phyloP scores from a whole-genome alignment of 1,140 invertebrate species.

The Polyergus mexicanus region DNA sequence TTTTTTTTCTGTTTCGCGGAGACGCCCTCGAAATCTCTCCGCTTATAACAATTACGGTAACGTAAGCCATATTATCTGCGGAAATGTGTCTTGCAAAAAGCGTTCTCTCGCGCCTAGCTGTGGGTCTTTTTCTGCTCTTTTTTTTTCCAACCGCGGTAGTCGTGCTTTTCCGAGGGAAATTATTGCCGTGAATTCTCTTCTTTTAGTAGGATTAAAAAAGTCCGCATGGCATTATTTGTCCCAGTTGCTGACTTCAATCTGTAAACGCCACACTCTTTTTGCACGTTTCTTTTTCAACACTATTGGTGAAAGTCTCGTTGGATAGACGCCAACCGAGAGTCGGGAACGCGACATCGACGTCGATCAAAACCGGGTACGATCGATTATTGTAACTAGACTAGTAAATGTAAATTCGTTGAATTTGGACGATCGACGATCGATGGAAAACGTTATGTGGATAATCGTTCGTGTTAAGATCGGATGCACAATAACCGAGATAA shows the following conservation, averaged over 20 bases:
- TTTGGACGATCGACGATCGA: conserved; percentile 29
- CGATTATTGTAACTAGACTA: conserved; percentile 18
- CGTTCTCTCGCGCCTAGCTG: conserved; percentile 6
- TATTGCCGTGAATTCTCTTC: background rate
- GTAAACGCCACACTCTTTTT: background rate
- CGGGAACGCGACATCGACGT: background rate
- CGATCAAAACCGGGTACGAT: conserved; percentile 22
- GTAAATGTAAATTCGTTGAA: conserved; percentile 30
- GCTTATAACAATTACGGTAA: conserved; percentile 3
- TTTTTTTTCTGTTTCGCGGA: background rate
- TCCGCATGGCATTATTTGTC: background rate
- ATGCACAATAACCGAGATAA: conserved; percentile 50
- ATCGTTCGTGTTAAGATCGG: conserved; percentile 23
- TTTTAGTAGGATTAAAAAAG: conserved; percentile 14
- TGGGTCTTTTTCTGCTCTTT: background rate
- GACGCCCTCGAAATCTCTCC: conserved; percentile 5
- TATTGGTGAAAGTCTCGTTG: conserved; percentile 21
- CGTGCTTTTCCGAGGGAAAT: conserved; percentile 4
- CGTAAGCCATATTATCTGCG: conserved; percentile 4
- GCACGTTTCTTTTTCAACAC: conserved; percentile 2
- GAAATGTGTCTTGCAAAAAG: conserved; percentile 20
- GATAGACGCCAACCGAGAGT: conserved; percentile 8
- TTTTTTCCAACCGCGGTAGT: conserved; percentile 4
- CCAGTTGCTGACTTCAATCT: conserved; percentile 34
- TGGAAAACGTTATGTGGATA: conserved; percentile 4